These are phyloP conservation scores for Heliconius cydno DNA, from an alignment of 2,888 invertebrate species.

Conservation along the genomic window DNA sequence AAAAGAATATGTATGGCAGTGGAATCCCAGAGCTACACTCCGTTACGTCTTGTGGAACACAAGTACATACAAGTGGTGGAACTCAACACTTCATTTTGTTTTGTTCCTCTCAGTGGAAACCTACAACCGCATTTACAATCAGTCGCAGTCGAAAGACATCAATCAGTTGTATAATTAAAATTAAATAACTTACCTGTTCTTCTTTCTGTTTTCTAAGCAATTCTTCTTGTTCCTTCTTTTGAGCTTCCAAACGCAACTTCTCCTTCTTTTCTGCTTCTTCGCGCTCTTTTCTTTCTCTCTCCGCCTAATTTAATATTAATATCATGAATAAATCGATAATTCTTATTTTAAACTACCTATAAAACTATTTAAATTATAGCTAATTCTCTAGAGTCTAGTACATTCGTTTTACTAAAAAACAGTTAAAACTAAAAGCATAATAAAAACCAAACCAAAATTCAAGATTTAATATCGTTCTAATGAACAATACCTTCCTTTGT, in stretches of 20 bases:
- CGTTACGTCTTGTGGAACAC: no score
- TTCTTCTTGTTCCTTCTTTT: constrained; percentile 93
- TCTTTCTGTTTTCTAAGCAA: constrained; percentile 91
- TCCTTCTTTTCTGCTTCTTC: constrained; percentile 95
- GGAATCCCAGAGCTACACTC: no score
- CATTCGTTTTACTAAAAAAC: no score
- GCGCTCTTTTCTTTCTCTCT: constrained; percentile 95
- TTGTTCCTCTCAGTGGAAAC: neutral
- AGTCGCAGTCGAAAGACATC: no score
- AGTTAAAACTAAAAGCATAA: no score
- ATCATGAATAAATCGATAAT: neutral
- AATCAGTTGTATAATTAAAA: neutral
- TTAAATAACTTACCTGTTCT: constrained; percentile 74
- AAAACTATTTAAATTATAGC: neutral
- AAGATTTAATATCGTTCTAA: no score
- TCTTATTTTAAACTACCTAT: neutral
- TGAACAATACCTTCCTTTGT: no score
- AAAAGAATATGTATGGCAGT: no score
- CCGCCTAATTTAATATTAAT: constrained; percentile 83
- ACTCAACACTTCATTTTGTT: no score
- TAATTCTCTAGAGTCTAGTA: no score
- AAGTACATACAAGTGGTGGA: no score
- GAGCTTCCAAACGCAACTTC: constrained; percentile 88
- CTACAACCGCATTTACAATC: neutral
- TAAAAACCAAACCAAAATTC: no score